phyloP scores from a whole-genome alignment of 2,113 vertebrate genomes.

The Dicrurus megarhynchus region DNA sequence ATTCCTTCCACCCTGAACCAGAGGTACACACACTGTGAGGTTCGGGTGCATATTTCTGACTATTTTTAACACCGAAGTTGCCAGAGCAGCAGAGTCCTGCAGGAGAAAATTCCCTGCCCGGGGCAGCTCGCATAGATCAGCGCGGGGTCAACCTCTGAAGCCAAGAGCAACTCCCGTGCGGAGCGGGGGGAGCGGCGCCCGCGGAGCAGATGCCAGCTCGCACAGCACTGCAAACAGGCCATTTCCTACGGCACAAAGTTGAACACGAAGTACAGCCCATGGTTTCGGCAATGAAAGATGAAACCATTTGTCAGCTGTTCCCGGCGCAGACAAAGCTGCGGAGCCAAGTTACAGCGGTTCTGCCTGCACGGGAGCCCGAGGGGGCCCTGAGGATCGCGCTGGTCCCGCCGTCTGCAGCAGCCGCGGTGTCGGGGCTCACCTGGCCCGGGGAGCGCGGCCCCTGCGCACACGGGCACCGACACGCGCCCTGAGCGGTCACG shows the following conservation, averaged over 20 bases:
- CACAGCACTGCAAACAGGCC: background rate
- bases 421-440: background rate
- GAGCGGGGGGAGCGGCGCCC: background rate
- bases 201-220: background rate
- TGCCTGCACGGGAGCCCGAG: background rate
- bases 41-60: background rate
- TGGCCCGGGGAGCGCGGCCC: rapidly evolving
- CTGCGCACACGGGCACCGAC: rapidly evolving
- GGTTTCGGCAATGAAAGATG: background rate
- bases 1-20: background rate
- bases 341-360: background rate
- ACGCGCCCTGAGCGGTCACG: rapidly evolving
- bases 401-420: background rate
- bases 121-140: background rate
- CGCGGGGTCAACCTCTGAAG: background rate
- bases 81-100: background rate
- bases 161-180: background rate
- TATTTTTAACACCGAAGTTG: conserved; percentile 1
- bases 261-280: background rate
- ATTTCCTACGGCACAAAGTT: background rate
- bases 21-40: background rate
- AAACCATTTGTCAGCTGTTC: background rate
- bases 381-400: background rate
- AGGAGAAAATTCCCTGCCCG: background rate
- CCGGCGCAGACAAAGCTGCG: background rate